Percentiles rank a stretch among this genome's conserved stretches.
phyloP scores from a whole-genome alignment of 2,113 vertebrate species.

The Chloropsis cyanopogon region DNA sequence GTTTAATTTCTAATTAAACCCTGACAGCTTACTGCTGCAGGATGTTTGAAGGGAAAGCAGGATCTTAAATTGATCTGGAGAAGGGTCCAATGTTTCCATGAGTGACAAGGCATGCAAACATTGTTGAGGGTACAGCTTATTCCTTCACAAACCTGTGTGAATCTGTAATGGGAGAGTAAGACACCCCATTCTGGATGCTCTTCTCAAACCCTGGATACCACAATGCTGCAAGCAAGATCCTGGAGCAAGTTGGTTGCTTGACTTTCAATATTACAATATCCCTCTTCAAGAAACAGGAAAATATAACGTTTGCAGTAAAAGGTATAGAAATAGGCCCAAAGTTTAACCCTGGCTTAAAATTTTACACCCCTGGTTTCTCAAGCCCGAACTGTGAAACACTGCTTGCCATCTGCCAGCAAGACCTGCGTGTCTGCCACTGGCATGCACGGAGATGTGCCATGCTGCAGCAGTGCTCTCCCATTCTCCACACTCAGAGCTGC shows the following conservation, averaged over 20 bases:
- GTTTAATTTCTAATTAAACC: background rate
- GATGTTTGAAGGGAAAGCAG: background rate
- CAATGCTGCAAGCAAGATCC: background rate
- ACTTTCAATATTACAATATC: background rate
- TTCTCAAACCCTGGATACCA: background rate
- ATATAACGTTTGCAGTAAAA: background rate
- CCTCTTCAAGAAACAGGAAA: background rate
- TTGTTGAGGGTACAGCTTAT: background rate
- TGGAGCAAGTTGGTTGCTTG: background rate
- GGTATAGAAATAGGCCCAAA: background rate
- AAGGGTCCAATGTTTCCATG: background rate
- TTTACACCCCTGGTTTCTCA: background rate
- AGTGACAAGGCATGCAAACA: background rate
- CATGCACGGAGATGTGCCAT: fast-evolving
- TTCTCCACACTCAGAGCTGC: background rate
- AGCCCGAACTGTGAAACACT: background rate
- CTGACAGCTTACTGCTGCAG: background rate
- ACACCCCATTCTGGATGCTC: background rate
- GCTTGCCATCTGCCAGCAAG: background rate
- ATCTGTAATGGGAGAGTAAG: background rate
- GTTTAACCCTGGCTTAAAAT: background rate
- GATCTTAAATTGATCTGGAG: background rate
- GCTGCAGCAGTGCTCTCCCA: background rate
- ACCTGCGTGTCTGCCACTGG: background rate
- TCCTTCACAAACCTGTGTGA: background rate